Conservation (phyloP, 1,140 invertebrate species). For the Pteromalus puparum region DNA sequence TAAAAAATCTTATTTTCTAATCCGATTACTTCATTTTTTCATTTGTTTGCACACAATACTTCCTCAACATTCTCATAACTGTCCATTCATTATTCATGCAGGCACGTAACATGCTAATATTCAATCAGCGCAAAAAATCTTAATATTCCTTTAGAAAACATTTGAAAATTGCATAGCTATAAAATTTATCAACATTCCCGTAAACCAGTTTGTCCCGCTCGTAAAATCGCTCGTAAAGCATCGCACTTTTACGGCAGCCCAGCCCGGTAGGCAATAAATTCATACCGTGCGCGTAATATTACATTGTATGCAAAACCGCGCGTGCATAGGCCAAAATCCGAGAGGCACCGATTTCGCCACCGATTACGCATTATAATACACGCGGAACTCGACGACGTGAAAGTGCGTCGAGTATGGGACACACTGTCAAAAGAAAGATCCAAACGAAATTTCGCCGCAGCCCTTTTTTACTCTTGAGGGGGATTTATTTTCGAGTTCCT, state of each 20-base stretch:
- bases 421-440: background rate
- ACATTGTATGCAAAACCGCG: slow-evolving; percentile 5
- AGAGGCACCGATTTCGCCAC: background rate
- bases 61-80: background rate
- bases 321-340: background rate
- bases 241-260: background rate
- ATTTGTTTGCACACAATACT: background rate
- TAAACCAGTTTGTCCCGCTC: background rate
- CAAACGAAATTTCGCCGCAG: background rate
- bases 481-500: background rate
- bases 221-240: slow-evolving; percentile 10
- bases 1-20: background rate
- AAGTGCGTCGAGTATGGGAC: background rate
- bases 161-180: background rate
- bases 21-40: background rate
- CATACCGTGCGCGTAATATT: slow-evolving; percentile 11
- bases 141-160: background rate
- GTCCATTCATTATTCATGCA: background rate
- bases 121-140: background rate
- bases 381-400: background rate
- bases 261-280: background rate
- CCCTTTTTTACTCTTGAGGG: background rate
- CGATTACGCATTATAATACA: background rate
- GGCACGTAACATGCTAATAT: background rate
- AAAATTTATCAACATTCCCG: slow-evolving; percentile 22